Percentiles rank a stretch among this genome's conserved stretches.
These are phyloP conservation scores for Dynastes hyllus DNA, from an alignment of 2,888 invertebrate genomes.

Conservation along the genomic window DNA sequence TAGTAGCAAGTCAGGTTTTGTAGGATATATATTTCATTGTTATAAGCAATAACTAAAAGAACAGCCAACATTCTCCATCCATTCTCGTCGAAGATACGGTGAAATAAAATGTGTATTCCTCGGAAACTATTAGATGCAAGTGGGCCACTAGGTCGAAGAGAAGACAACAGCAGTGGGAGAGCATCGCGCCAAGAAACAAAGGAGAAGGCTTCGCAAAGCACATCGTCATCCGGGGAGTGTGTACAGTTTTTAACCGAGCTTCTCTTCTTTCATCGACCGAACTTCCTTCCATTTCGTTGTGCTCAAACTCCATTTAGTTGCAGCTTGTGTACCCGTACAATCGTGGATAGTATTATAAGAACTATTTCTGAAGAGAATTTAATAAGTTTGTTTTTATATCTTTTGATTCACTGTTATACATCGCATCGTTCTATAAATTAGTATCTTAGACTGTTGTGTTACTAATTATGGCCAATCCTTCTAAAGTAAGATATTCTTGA, in stretches of 20 bases:
- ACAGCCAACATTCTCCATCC: not conserved
- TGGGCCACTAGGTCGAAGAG: conserved; percentile 24
- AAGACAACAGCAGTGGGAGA: conserved; percentile 9
- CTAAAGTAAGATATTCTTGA: too few relatives aligned
- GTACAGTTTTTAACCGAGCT: conserved; percentile 20
- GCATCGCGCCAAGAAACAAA: conserved; percentile 21
- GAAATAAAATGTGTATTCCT: conserved; percentile 19
- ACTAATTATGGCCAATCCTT: too few relatives aligned
- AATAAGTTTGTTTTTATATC: not conserved
- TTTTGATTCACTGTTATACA: not conserved
- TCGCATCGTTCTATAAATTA: too few relatives aligned
- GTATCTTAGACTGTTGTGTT: too few relatives aligned
- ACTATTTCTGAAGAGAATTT: not conserved
- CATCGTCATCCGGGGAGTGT: conserved; percentile 4
- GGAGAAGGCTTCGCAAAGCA: conserved; percentile 11
- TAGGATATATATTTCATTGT: not conserved
- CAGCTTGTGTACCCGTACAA: not conserved
- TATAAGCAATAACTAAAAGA: not conserved
- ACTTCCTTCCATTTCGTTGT: conserved; percentile 8
- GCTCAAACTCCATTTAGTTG: not conserved
- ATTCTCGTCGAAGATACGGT: not conserved
- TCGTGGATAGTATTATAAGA: not conserved
- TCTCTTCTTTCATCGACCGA: conserved; percentile 17
- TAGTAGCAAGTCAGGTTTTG: not conserved
- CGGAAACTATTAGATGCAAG: conserved; percentile 34